A percentile compares a stretch with the other conserved stretches of the same genome.
phyloP scores from a whole-genome alignment of 2,888 invertebrate species.

The Thyatira batis region DNA sequence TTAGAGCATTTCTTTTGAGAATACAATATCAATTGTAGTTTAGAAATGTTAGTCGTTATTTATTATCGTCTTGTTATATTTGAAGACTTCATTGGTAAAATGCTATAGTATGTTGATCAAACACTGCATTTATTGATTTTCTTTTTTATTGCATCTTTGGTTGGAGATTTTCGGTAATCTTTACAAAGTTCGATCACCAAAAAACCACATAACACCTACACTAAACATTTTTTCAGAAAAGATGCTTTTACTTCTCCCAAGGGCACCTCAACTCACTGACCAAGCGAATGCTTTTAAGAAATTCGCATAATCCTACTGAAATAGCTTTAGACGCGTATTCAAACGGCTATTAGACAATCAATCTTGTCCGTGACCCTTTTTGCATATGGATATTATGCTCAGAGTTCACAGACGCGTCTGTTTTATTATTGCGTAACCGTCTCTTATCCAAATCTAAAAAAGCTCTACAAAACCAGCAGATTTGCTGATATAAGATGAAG shows the following conservation, averaged over 20 bases:
- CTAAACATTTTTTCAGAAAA: background rate
- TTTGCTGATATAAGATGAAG: background rate
- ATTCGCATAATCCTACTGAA: slow-evolving; percentile 26
- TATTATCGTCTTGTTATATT: background rate
- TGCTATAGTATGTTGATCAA: too few relatives aligned
- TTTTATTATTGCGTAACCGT: background rate
- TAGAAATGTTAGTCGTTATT: background rate
- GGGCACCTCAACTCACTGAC: slow-evolving; percentile 30
- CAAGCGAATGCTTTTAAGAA: slow-evolving; percentile 44
- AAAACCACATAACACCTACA: background rate
- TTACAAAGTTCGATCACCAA: background rate
- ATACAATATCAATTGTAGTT: background rate
- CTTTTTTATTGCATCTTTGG: too few relatives aligned
- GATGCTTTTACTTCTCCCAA: slow-evolving; percentile 1
- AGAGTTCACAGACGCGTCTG: background rate
- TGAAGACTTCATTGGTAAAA: too few relatives aligned
- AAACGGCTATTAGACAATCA: slow-evolving; percentile 72
- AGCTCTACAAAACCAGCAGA: too few relatives aligned
- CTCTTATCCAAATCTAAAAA: too few relatives aligned
- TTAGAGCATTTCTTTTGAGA: background rate
- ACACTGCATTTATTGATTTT: too few relatives aligned
- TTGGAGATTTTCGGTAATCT: background rate
- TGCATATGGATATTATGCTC: slow-evolving; percentile 45
- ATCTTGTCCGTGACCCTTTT: slow-evolving; percentile 75
- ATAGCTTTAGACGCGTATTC: slow-evolving; percentile 51